phyloP scores from a whole-genome alignment of 1,140 invertebrate genomes.

The Pachypeltis micranthus region DNA sequence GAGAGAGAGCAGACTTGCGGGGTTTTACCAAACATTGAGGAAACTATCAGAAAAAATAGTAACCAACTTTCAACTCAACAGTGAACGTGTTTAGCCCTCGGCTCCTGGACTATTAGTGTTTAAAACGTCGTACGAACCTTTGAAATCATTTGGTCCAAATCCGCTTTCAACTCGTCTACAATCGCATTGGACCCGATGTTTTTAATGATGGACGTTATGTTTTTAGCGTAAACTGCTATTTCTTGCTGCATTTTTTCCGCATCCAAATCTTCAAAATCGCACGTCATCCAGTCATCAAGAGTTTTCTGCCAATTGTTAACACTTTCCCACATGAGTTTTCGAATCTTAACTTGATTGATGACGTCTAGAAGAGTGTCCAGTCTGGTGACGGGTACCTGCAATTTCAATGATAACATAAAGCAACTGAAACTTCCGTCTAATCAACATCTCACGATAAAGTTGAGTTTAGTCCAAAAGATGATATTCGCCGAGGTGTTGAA shows the following conservation, averaged over 20 bases:
- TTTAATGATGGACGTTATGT: conserved; percentile 35
- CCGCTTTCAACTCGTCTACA: conserved; percentile 56
- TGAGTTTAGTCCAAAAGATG: too few species aligned
- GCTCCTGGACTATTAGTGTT: too few species aligned
- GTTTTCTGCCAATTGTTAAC: conserved; percentile 54
- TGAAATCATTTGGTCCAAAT: conserved; percentile 61
- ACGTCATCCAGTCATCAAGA: conserved; percentile 46
- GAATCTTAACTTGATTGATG: conserved; percentile 59
- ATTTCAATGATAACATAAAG: too few species aligned
- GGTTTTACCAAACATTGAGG: too few species aligned
- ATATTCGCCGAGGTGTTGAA: too few species aligned
- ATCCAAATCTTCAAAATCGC: conserved; percentile 54
- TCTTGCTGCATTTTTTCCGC: conserved; percentile 56
- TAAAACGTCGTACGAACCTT: conserved; percentile 45
- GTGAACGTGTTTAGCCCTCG: too few species aligned
- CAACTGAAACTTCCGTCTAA: too few species aligned
- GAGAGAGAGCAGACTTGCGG: too few species aligned
- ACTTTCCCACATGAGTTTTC: conserved; percentile 64
- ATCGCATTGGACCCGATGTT: conserved; percentile 58
- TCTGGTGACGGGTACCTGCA: conserved; percentile 42
- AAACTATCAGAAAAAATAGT: too few species aligned
- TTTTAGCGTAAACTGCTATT: conserved; percentile 55
- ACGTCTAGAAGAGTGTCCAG: conserved; percentile 68
- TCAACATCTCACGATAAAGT: too few species aligned
- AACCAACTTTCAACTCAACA: too few species aligned